A percentile compares a stretch with the other conserved stretches of the same genome.
Conservation (phyloP, 1,140 invertebrate genomes). For the Lepeophtheirus salmonis region DNA sequence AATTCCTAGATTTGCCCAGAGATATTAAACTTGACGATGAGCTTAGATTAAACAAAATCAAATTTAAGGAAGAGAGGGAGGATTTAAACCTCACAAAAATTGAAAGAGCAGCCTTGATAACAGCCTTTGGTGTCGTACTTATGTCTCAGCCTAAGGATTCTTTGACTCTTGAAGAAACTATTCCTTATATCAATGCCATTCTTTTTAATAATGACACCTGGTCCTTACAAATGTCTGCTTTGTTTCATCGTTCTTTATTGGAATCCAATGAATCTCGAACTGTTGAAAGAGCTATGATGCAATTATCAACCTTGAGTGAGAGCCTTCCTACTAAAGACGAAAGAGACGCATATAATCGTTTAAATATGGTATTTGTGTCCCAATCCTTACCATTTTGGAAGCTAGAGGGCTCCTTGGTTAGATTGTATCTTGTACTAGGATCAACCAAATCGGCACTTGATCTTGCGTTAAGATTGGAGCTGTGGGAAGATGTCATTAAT, state of each 20-base stretch:
- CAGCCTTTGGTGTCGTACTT: slow-evolving; percentile 38
- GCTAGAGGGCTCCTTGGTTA: slow-evolving; percentile 44
- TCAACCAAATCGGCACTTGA: slow-evolving; percentile 66
- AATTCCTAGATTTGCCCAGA: slow-evolving; percentile 24
- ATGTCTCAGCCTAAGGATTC: slow-evolving; percentile 53
- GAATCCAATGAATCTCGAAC: slow-evolving; percentile 54
- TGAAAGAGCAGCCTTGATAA: slow-evolving; percentile 20
- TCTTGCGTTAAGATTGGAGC: slow-evolving; percentile 50
- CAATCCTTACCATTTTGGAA: slow-evolving; percentile 47
- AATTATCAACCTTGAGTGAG: slow-evolving; percentile 54
- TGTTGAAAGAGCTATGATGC: slow-evolving; percentile 63
- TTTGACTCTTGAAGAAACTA: slow-evolving; percentile 52
- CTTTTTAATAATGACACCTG: slow-evolving; percentile 32
- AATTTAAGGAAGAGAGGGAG: slow-evolving; percentile 41
- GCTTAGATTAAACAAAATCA: slow-evolving; percentile 51
- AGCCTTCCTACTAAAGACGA: slow-evolving; percentile 31
- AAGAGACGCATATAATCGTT: slow-evolving; percentile 27
- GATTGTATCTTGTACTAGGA: slow-evolving; percentile 56
- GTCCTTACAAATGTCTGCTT: slow-evolving; percentile 41
- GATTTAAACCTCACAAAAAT: slow-evolving; percentile 20
- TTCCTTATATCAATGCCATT: slow-evolving; percentile 49
- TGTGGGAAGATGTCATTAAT: slow-evolving; percentile 82
- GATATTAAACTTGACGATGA: slow-evolving; percentile 60
- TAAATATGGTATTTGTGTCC: slow-evolving; percentile 32
- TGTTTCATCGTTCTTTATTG: slow-evolving; percentile 49